Percentiles rank a stretch among this genome's conserved stretches.
phyloP scores from a whole-genome alignment of 2,888 invertebrate species.

The Pegoplata infirma region DNA sequence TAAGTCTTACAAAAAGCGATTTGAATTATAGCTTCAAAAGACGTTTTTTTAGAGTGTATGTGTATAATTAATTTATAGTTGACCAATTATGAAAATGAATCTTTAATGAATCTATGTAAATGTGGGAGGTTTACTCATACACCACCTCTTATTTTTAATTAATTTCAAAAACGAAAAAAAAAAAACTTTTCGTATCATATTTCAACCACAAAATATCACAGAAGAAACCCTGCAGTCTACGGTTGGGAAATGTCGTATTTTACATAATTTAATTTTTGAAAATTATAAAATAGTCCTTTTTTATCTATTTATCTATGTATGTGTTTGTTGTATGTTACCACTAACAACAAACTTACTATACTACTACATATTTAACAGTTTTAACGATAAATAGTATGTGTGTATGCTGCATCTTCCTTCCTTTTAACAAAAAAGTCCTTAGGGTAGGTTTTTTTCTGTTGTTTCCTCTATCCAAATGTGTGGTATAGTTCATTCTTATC shows the following conservation, averaged over 20 bases:
- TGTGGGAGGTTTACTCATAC: too few species aligned
- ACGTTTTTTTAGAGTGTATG: not conserved
- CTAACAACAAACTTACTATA: slow-evolving; percentile 21
- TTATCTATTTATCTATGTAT: not conserved
- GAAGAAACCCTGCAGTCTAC: too few species aligned
- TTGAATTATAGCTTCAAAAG: too few species aligned
- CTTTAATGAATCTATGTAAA: slow-evolving; percentile 13
- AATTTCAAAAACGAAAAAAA: slow-evolving; percentile 33
- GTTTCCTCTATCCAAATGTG: not conserved
- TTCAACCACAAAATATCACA: slow-evolving; percentile 43
- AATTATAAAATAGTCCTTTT: not conserved
- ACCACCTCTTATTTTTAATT: slow-evolving; percentile 39
- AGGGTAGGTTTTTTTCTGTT: slow-evolving; percentile 56
- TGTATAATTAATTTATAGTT: slow-evolving; percentile 18
- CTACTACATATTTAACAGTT: not conserved
- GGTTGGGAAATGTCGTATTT: slow-evolving; percentile 34
- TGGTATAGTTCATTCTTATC: slow-evolving; percentile 1
- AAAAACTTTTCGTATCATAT: slow-evolving; percentile 49
- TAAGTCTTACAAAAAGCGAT: too few species aligned
- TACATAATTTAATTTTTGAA: slow-evolving; percentile 28
- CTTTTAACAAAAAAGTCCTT: slow-evolving; percentile 56
- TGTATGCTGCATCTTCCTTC: slow-evolving; percentile 23
- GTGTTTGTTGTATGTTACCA: slow-evolving; percentile 1
- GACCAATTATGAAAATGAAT: slow-evolving; percentile 26
- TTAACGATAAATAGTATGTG: too few species aligned